Evolutionary conservation across 2,797 vertebrate genomes (phyloP).

Genomic region (Arctocebus calabarensis): DNA sequence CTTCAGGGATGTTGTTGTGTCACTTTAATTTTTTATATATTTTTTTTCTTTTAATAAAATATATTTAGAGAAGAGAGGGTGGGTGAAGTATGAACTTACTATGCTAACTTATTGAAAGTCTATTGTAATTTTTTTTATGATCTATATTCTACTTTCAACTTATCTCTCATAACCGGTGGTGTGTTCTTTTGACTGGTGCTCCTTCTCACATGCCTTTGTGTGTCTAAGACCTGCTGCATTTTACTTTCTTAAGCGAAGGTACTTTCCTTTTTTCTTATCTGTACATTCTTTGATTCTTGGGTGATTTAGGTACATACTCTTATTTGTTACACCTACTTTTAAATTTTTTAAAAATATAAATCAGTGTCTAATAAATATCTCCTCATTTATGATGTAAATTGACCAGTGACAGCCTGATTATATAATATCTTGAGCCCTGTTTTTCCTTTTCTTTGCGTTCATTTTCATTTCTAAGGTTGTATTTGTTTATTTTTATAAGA

Average conservation of each 20-base stretch:
- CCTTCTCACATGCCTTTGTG: neutral
- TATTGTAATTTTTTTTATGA: neutral
- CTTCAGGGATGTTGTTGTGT: neutral
- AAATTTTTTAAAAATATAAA: neutral
- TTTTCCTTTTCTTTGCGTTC: neutral
- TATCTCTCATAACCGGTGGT: neutral
- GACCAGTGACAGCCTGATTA: neutral
- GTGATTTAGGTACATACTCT: neutral
- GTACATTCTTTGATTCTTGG: neutral
- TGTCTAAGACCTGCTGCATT: neutral
- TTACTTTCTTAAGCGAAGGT: neutral
- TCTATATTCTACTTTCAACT: neutral
- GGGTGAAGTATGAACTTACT: neutral
- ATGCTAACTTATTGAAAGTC: constrained; percentile 29
- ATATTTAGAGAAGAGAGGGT: neutral
- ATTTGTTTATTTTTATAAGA: neutral
- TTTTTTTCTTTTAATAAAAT: neutral
- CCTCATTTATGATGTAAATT: neutral
- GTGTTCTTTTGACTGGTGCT: neutral
- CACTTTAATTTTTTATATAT: neutral
- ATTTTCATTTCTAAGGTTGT: neutral
- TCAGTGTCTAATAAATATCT: neutral
- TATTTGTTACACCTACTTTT: constrained; percentile 31
- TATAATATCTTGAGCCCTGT: neutral
- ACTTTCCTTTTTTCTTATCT: neutral